Conservation (phyloP, 2,113 vertebrate species). For the Rhipidura dahli region DNA sequence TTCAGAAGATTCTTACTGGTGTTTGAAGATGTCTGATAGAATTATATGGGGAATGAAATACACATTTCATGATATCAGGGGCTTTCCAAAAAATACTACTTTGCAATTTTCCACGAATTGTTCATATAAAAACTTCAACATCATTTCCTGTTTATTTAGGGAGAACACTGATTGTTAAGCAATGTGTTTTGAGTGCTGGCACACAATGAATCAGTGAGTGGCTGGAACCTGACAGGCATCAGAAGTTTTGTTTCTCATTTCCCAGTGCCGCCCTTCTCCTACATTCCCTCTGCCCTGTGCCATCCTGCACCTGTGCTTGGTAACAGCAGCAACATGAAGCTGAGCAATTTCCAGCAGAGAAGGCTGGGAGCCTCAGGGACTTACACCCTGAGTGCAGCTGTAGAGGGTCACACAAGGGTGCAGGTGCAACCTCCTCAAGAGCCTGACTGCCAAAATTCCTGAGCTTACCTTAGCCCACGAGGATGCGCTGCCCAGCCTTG, state of each 20-base stretch:
- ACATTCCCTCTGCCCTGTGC: background rate
- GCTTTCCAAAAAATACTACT: background rate
- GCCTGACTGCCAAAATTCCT: background rate
- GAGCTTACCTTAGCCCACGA: accelerated
- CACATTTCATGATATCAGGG: background rate
- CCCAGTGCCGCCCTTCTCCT: background rate
- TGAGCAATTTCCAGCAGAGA: background rate
- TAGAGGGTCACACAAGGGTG: accelerated
- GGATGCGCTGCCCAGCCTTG: background rate
- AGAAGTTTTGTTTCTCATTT: background rate
- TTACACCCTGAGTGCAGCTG: background rate
- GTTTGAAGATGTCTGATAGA: background rate
- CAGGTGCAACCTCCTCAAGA: background rate
- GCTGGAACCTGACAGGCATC: background rate
- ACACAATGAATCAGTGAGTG: background rate
- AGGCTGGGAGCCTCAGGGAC: background rate
- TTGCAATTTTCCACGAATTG: background rate
- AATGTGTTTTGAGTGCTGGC: background rate
- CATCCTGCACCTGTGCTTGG: background rate
- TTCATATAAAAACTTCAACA: background rate
- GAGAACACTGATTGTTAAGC: background rate
- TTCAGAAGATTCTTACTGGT: background rate
- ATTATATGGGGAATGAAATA: background rate
- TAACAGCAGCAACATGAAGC: background rate
- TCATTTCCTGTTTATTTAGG: background rate